These are phyloP conservation scores for Dreissena rostriformis DNA, from an alignment of 1,140 invertebrate species.

Conservation along the genomic window DNA sequence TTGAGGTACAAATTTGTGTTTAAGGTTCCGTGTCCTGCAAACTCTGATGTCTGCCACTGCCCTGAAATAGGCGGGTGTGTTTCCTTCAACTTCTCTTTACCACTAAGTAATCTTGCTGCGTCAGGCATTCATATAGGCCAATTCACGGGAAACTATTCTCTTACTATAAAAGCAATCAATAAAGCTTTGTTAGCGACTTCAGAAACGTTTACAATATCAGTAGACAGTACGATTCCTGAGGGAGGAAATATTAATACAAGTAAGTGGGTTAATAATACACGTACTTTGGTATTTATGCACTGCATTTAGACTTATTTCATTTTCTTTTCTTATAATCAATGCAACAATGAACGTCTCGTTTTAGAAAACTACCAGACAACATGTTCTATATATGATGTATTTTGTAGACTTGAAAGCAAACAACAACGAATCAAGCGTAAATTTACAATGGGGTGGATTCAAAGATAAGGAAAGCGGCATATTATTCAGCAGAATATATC, in stretches of 20 bases:
- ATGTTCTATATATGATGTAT: too few species aligned
- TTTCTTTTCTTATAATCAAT: too few species aligned
- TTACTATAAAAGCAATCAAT: constrained; percentile 61
- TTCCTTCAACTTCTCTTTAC: constrained; percentile 32
- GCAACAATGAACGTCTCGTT: too few species aligned
- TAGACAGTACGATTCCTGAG: constrained; percentile 60
- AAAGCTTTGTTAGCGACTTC: constrained; percentile 44
- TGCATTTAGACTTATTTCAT: too few species aligned
- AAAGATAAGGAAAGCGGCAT: too few species aligned
- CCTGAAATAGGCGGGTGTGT: constrained; percentile 55
- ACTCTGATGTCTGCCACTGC: constrained; percentile 45
- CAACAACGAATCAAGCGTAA: too few species aligned
- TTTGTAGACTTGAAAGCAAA: too few species aligned
- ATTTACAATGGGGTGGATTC: too few species aligned
- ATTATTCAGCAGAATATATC: too few species aligned
- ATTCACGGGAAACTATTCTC: constrained; percentile 60
- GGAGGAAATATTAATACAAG: constrained; percentile 53
- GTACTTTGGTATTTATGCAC: too few species aligned
- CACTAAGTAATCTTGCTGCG: constrained; percentile 49
- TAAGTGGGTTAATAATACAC: background rate
- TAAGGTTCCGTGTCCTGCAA: background rate
- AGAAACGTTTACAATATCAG: constrained; percentile 43
- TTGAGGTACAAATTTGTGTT: background rate
- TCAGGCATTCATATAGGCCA: constrained; percentile 52
- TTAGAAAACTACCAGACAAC: too few species aligned